Base-by-base conservation (phyloP, 2,888 invertebrate species). In the Phaedon cochleariae region DNA sequence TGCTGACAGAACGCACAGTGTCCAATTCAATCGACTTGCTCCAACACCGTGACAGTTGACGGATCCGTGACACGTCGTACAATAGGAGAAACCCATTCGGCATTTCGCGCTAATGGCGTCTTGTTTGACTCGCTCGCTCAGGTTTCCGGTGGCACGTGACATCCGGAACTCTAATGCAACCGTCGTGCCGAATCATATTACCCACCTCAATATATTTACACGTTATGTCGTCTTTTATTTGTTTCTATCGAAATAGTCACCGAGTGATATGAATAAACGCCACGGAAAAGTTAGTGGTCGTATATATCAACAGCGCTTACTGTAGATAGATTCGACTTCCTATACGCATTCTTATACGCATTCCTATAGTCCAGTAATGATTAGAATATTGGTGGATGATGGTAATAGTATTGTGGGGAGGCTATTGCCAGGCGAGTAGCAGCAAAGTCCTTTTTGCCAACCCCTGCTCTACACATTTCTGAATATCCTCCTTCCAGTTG, bases 91-190 rank as follows among this genome's bases (percentile, higher is more conserved):
- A 69, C 48, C 41, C 68, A 58, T 65, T 64, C 64, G 69, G 69
- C 71, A 68, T 65, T 70, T 64, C 67, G 59, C 65, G 73, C 70
- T 74, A 74, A 74, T 74, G 74, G 74, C 69, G 62, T 67, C 68
- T 71, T 74, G 74, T 74, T 75, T 75, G 74, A 71, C 72, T 74
- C 70, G 15, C 69, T 73, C 65, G 61, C 22, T 74, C 72, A 65
- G 73, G 73, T 75, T 75, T 74, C 74, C 71, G 71, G 59, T 65
- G 72, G 73, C 74, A 73, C 74, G 73, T 74, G 73, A 74, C 73
- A 65, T 75, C 74, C 74, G 72, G 70, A 41, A 70, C 70, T 68
- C 70, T 73, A 74, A 74, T 73, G 74, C 73, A 74, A 69, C 67
- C 70, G 67, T 67, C 67, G 63, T 62, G 67, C 55, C 70, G 71